Percentiles rank a stretch among this genome's conserved stretches.
Conservation (phyloP, 2,797 vertebrate genomes). For the Tapera naevia region DNA sequence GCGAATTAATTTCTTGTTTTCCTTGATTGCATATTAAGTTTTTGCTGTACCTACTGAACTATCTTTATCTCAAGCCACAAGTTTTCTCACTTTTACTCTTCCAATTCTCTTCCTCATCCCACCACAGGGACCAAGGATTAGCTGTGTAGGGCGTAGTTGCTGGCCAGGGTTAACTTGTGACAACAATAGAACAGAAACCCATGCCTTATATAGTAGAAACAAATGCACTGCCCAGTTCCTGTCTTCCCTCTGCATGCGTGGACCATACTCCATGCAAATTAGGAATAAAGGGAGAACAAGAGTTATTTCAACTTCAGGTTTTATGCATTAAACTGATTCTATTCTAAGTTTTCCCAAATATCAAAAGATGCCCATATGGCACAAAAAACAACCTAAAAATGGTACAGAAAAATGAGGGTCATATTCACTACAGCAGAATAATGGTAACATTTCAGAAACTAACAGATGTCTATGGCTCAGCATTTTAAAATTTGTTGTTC, state of each 20-base stretch:
- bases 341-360: constrained; percentile 36
- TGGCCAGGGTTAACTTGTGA: background rate
- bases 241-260: background rate
- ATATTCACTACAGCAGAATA: constrained; percentile 9
- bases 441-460: constrained; percentile 45
- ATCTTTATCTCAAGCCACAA: too few relatives aligned
- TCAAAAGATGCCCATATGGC: constrained; percentile 33
- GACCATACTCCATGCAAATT: background rate
- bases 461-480: constrained; percentile 53
- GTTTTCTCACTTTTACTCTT: too few relatives aligned
- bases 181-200: background rate
- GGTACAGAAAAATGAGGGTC: constrained; percentile 3
- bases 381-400: constrained; percentile 44
- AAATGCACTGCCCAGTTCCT: background rate
- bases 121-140: too few relatives aligned
- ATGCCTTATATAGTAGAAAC: background rate
- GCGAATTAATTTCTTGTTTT: too few relatives aligned
- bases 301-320: background rate
- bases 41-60: too few relatives aligned
- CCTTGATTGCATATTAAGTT: too few relatives aligned
- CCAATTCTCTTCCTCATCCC: too few relatives aligned
- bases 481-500: constrained; percentile 25
- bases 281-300: background rate
- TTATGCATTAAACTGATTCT: background rate
- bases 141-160: too few relatives aligned